Base-by-base conservation (phyloP, 2,888 invertebrate species). In the Scaptodrosophila latifasciaeformis region DNA sequence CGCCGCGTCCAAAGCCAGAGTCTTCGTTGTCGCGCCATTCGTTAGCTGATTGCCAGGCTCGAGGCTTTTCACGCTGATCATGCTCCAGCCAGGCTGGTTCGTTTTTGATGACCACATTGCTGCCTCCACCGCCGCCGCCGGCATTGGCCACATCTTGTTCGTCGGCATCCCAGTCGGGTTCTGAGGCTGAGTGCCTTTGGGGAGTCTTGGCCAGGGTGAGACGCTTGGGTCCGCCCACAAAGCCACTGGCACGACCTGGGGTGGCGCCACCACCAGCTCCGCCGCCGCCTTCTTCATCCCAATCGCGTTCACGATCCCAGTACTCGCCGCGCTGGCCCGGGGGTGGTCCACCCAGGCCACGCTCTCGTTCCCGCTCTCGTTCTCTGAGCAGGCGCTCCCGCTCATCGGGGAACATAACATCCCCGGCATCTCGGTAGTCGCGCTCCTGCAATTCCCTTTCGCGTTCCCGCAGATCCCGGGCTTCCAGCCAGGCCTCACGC, bases 161-260 rank as follows among this genome's bases (percentile, higher is more conserved):
- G 43, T 84, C 85, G 1, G 82, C 80, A 65, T 85, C 85, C 85
- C 85, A 85, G 46, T 86, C 85, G 0, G 84, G 84, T 52, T 85
- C 85, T 0, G 85, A 84, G 2, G 81, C 67, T 0, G 85, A 78
- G 29, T 84, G 82, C 42, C 40, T 24, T 50, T 43, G 63, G 19
- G 56, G 61, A 2, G 46, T 3, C 3, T 47, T 47, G 12, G 55
- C 37, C 0, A 59, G 60, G 37, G 69, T 76, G 3, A 54, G 43
- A 2, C 83, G 76, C 47, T 83, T 84, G 6, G 83, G 81, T 0
- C 84, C 83, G 2, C 83, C 83, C 18, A 83, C 69, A 48, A 83
- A 83, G 2, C 81, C 83, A 12, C 68, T 65, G 31, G 79, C 66
- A 1, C 80, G 81, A 3, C 67, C 67, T 2, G 75, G 80, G 2